Evolutionary conservation across 30 jellyfish, hydroid and myxozoan genomes (phyloP).

Genomic region (Rhopilema esculentum): DNA sequence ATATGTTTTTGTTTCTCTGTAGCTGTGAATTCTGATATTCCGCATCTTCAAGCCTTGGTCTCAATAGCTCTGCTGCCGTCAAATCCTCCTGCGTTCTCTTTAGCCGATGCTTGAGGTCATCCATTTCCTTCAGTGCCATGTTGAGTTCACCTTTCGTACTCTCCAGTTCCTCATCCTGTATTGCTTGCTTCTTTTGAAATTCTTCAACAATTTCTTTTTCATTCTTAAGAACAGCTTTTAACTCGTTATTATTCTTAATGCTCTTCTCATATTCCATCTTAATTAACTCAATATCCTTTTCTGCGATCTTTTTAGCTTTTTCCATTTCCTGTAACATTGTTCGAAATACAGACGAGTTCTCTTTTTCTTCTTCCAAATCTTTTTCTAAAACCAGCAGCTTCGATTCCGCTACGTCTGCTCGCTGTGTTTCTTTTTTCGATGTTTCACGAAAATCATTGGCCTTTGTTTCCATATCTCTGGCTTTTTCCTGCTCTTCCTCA

Average conservation of each 20-base stretch:
- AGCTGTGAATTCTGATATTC: background rate
- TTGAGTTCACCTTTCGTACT: background rate
- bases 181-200: background rate
- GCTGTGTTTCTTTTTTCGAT: background rate
- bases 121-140: conserved; percentile 20
- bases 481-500: background rate
- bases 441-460: background rate
- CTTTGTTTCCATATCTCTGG: background rate
- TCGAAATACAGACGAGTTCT: conserved; percentile 22
- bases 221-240: background rate
- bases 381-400: background rate
- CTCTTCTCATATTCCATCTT: background rate
- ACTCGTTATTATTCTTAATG: background rate
- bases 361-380: conserved; percentile 4
- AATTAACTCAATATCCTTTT: conserved; percentile 1
- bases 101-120: background rate
- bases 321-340: conserved; percentile 21
- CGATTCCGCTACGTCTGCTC: background rate
- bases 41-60: conserved; percentile 8
- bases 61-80: background rate
- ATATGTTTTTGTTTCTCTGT: background rate
- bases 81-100: conserved; percentile 18
- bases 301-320: conserved; percentile 11
- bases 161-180: background rate
- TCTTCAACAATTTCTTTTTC: background rate